Conservation (phyloP, 2,888 invertebrate species). For the Empis livida region DNA sequence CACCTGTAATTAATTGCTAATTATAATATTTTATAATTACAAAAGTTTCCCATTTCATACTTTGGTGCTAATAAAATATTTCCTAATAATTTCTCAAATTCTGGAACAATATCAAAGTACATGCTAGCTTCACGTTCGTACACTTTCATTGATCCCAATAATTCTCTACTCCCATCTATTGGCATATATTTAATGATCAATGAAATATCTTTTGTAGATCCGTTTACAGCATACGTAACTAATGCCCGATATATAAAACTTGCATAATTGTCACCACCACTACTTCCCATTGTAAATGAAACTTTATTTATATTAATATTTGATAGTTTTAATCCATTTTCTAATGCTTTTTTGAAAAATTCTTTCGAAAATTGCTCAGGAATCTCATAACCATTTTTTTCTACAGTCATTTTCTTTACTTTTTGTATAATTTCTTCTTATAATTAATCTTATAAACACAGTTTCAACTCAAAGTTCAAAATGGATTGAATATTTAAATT, state of each 20-base stretch:
- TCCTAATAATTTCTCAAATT: slow-evolving; percentile 34
- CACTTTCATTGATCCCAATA: slow-evolving; percentile 35
- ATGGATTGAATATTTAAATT: no score
- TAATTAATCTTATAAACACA: no score
- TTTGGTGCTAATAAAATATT: slow-evolving; percentile 28
- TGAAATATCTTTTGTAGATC: slow-evolving; percentile 7
- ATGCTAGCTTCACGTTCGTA: slow-evolving; percentile 38
- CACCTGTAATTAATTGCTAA: slow-evolving; percentile 19
- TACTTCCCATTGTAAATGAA: slow-evolving; percentile 20
- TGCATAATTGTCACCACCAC: slow-evolving; percentile 27
- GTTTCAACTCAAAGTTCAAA: no score
- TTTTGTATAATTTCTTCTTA: neutral
- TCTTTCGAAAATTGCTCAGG: slow-evolving; percentile 12
- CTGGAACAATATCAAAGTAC: slow-evolving; percentile 35
- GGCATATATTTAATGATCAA: slow-evolving; percentile 26
- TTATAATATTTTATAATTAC: no score
- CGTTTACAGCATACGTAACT: slow-evolving; percentile 17
- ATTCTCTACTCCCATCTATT: slow-evolving; percentile 33
- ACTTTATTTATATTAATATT: slow-evolving; percentile 15
- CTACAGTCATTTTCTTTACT: neutral
- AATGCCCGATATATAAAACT: slow-evolving; percentile 25
- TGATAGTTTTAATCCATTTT: slow-evolving; percentile 19
- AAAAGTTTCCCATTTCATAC: slow-evolving; percentile 13
- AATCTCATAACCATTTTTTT: neutral
- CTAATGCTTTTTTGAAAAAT: slow-evolving; percentile 24